phyloP scores from a whole-genome alignment of 2,888 invertebrate genomes.

The Anarsia innoxiella region DNA sequence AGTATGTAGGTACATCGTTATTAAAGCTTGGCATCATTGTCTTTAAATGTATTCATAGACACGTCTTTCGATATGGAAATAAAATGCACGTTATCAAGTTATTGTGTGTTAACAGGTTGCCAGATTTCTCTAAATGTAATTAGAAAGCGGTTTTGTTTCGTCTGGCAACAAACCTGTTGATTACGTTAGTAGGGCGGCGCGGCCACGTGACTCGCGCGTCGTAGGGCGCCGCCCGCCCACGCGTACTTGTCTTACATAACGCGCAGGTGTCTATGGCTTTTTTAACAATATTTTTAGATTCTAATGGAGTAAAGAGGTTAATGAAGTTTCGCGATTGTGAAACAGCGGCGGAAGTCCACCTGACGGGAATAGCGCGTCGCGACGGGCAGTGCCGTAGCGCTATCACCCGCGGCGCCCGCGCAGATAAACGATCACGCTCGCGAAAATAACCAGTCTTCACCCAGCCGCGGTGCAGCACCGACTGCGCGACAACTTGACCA shows the following conservation, averaged over 20 bases:
- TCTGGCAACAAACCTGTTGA: constrained; percentile 10
- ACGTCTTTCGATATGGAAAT: too few relatives aligned
- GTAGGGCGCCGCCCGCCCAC: constrained; percentile 57
- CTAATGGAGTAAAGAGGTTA: constrained; percentile 47
- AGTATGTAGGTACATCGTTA: too few relatives aligned
- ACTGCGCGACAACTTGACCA: constrained; percentile 50
- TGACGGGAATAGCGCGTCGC: constrained; percentile 72
- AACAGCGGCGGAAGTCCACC: constrained; percentile 68
- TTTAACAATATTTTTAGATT: constrained; percentile 31
- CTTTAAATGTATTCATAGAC: too few relatives aligned
- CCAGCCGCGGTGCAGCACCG: constrained; percentile 63
- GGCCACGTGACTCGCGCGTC: constrained; percentile 19
- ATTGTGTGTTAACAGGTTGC: too few relatives aligned
- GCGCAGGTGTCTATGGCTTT: constrained; percentile 15
- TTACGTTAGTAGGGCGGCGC: constrained; percentile 21
- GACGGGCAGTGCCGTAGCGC: constrained; percentile 64
- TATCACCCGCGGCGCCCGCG: constrained; percentile 64
- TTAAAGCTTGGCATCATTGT: too few relatives aligned
- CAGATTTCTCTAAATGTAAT: constrained; percentile 8
- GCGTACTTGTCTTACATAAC: constrained; percentile 38
- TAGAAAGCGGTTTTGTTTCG: constrained; percentile 6
- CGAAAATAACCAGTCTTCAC: constrained; percentile 68
- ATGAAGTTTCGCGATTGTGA: constrained; percentile 62
- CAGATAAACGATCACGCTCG: constrained; percentile 58
- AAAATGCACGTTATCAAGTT: too few relatives aligned